These are phyloP conservation scores for Tenthredo amoena DNA, from an alignment of 2,888 invertebrate species.

Conservation along the genomic window DNA sequence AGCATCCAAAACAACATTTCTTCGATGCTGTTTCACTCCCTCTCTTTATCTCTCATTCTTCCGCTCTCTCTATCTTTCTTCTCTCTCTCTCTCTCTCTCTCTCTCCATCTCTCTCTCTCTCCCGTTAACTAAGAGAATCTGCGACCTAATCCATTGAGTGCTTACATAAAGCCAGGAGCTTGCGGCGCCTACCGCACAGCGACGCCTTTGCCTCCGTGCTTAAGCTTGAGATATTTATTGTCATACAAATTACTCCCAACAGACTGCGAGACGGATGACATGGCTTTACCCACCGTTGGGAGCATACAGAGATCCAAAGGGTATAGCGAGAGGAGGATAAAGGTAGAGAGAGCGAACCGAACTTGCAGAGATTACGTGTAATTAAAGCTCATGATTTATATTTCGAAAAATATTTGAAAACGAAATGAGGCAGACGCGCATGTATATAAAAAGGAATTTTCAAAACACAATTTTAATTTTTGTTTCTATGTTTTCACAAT, in stretches of 20 bases:
- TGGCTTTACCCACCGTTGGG: slow-evolving; percentile 58
- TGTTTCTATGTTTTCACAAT: too few relatives aligned
- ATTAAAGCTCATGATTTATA: slow-evolving; percentile 52
- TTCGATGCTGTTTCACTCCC: slow-evolving; percentile 40
- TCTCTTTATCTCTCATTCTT: not conserved
- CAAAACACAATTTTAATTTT: too few relatives aligned
- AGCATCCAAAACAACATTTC: slow-evolving; percentile 43
- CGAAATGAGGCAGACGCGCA: too few relatives aligned
- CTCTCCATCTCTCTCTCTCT: slow-evolving; percentile 40
- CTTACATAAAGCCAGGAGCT: slow-evolving; percentile 62
- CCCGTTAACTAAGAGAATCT: slow-evolving; percentile 54
- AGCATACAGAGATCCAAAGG: slow-evolving; percentile 56
- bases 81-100: slow-evolving; percentile 5
- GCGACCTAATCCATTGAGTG: slow-evolving; percentile 65
- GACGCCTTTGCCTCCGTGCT: slow-evolving; percentile 64
- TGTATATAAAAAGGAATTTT: too few relatives aligned
- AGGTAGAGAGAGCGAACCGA: slow-evolving; percentile 50
- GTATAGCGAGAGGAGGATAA: slow-evolving; percentile 51
- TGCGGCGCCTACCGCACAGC: slow-evolving; percentile 61
- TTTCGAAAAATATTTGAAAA: not conserved
- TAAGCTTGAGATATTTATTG: slow-evolving; percentile 61
- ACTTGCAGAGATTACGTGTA: slow-evolving; percentile 51
- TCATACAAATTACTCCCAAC: slow-evolving; percentile 63
- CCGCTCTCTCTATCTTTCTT: not conserved
- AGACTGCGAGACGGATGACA: slow-evolving; percentile 58